Evolutionary conservation across 2,113 vertebrate species (phyloP), one percentile per base, ranked within the genome.

Genomic region (Thryonomys swinderianus): DNA sequence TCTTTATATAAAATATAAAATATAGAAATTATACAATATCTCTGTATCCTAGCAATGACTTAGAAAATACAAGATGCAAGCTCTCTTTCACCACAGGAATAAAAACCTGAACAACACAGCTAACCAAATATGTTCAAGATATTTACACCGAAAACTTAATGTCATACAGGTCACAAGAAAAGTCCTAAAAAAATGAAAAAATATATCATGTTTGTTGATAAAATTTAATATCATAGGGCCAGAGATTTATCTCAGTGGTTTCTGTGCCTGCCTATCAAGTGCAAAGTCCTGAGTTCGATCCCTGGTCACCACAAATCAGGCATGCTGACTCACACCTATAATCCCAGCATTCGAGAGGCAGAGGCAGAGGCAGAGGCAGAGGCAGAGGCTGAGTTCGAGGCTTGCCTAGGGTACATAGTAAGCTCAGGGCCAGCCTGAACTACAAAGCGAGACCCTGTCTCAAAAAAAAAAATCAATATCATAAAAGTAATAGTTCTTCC

Each of bases 51-150:
- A 93, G 61, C 34, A 88, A 90, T 83, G 40, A 93, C 37, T 25
- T 80, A n/a, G 37, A 71, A 94, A 92, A 85, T 16, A n/a, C 85
- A 51, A 91, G 25, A 85, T 88, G 16, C 57, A 81, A 80, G 48
- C 40, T 57, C 8, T 81, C 37, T 64, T 93, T 93, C 10, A 89
- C 34, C 69, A 9, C 30, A 81, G 11, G 32, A 93, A 73, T 45
- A 81, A 91, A 80, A 85, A 21, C 76, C 14, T 10, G 45, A 88
- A 73, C n/a, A 91, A 51, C 66, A 55, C 10, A 81, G 95, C 45
- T 88, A 88, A 62, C 20, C 51, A 93, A 85, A 62, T 37, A 87
- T 83, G 40, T 88, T 81, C 42, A 85, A 95, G 30, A 69, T 69
- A n/a, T 32, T 86, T 74, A 48, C 20, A 69, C 48, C 32, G 59